These are phyloP conservation scores for Oopsacas minuta DNA, from an alignment of 37 sponge, comb jelly and placozoan genomes.

Conservation along the genomic window DNA sequence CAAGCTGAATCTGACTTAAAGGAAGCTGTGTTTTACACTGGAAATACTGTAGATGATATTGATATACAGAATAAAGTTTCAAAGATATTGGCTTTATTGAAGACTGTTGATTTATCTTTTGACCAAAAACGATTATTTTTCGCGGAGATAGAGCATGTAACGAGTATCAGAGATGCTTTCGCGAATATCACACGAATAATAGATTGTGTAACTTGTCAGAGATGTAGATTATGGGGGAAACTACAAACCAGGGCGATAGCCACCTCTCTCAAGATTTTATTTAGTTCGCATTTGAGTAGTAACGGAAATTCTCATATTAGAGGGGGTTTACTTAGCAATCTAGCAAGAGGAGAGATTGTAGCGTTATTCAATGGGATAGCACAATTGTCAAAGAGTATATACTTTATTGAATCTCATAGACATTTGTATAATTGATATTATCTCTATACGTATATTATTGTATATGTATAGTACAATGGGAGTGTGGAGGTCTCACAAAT, in stretches of 20 bases:
- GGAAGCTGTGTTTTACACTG: constrained; percentile 65
- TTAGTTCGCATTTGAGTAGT: constrained; percentile 30
- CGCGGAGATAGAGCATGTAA: not conserved
- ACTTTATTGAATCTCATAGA: not conserved
- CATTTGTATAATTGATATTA: not conserved
- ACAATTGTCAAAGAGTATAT: not conserved
- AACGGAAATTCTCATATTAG: not conserved
- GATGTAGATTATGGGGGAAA: constrained; percentile 93
- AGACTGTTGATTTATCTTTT: constrained; percentile 31
- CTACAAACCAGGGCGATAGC: constrained; percentile 75
- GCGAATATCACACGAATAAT: constrained; percentile 90
- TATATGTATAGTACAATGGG: not conserved
- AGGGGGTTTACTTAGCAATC: not conserved
- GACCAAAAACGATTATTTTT: not conserved
- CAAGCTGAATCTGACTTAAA: constrained; percentile 60
- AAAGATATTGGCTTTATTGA: constrained; percentile 21
- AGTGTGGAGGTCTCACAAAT: too few species aligned
- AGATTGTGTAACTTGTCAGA: constrained; percentile 98
- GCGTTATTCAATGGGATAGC: constrained; percentile 85
- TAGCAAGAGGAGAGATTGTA: constrained; percentile 58
- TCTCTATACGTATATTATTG: not conserved
- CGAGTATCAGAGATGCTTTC: constrained; percentile 29
- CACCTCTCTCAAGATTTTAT: constrained; percentile 87
- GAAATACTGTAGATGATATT: constrained; percentile 40
- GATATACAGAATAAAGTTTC: constrained; percentile 29